Conservation (phyloP, 2,797 vertebrate species). For the Sebastes goodei region DNA sequence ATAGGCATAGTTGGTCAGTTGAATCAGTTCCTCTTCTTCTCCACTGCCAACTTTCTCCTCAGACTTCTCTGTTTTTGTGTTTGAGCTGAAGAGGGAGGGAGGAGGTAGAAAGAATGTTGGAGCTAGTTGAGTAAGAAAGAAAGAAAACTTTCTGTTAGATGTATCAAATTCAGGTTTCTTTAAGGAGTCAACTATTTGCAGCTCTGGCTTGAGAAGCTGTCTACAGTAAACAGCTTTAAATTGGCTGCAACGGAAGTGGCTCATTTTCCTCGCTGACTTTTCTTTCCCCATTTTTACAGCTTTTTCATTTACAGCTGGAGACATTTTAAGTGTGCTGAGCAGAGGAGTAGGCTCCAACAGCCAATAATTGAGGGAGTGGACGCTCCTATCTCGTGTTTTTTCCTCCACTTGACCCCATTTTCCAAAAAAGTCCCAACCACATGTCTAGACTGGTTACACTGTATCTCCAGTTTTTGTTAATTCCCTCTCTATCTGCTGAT, state of each 20-base stretch:
- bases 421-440: constrained; percentile 28
- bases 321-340: constrained; percentile 43
- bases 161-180: neutral
- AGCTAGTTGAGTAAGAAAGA: constrained; percentile 13
- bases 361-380: constrained; percentile 43
- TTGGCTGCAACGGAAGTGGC: constrained; percentile 45
- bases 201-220: constrained; percentile 5
- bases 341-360: constrained; percentile 21
- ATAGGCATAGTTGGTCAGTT: constrained; percentile 74
- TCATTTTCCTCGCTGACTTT: constrained; percentile 46
- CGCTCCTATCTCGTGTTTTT: constrained; percentile 25
- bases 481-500: constrained; percentile 36
- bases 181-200: neutral
- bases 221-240: constrained; percentile 52
- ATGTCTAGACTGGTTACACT: constrained; percentile 25
- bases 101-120: constrained; percentile 56
- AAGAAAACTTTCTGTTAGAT: neutral
- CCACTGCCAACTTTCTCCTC: constrained; percentile 59
- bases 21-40: constrained; percentile 59
- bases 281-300: constrained; percentile 49
- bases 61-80: constrained; percentile 62
- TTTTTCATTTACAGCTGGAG: constrained; percentile 58
- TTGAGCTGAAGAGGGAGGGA: constrained; percentile 42
- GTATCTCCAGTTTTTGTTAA: constrained; percentile 45
- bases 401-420: constrained; percentile 52